phyloP scores from a whole-genome alignment of 64 coral and sea anemone species.

The Hydrozoanthus tunicans region DNA sequence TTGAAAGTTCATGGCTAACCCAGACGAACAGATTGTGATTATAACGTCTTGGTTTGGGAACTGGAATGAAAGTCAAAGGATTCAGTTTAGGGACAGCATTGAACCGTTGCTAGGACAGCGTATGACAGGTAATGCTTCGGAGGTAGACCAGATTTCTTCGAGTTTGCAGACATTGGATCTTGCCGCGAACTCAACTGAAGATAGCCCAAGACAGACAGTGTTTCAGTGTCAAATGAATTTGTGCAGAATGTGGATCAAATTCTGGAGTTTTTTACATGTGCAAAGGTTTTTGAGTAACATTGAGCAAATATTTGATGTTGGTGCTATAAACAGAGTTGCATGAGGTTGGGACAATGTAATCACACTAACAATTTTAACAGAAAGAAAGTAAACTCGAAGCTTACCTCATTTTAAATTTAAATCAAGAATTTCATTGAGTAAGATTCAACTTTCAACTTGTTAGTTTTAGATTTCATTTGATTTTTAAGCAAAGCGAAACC shows the following conservation, averaged over 20 bases:
- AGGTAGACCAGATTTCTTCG: background rate
- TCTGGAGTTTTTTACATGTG: background rate
- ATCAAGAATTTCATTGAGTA: too few species aligned
- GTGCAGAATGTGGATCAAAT: constrained; percentile 16
- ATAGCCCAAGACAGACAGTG: background rate
- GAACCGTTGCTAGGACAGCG: background rate
- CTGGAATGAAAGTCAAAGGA: background rate
- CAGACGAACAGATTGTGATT: background rate
- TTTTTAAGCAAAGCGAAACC: too few species aligned
- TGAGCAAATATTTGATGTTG: constrained; percentile 8
- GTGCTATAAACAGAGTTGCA: background rate
- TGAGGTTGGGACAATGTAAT: background rate
- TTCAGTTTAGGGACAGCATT: constrained; percentile 18
- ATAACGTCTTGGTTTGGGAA: constrained; percentile 20
- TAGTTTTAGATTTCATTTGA: too few species aligned
- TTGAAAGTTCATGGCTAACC: constrained; percentile 4
- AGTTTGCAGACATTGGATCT: constrained; percentile 6
- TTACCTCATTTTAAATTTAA: too few species aligned
- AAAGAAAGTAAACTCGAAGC: background rate
- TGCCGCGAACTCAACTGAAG: background rate
- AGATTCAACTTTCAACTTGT: too few species aligned
- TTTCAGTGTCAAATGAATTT: constrained; percentile 26
- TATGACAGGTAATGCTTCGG: background rate
- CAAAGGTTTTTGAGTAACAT: constrained; percentile 2
- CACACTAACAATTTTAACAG: background rate